Conservation (phyloP, 2,113 vertebrate genomes). For the Stegastes partitus region DNA sequence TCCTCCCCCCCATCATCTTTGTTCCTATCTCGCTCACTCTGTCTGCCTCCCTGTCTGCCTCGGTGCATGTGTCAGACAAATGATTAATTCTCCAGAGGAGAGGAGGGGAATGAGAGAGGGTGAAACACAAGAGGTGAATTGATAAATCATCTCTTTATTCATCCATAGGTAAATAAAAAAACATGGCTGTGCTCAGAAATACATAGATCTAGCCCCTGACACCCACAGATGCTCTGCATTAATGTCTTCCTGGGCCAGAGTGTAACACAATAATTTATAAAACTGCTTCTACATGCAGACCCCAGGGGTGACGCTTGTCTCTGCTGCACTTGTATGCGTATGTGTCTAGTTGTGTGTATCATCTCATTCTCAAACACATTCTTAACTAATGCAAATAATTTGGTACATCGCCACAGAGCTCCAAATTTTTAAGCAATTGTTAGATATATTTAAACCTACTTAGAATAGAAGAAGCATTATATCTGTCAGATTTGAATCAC, state of each 20-base stretch:
- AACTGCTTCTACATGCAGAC: constrained; percentile 64
- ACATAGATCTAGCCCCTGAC: constrained; percentile 68
- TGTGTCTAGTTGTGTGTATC: constrained; percentile 21
- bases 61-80: constrained; percentile 86
- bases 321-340: constrained; percentile 24
- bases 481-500: neutral
- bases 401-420: neutral
- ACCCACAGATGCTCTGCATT: constrained; percentile 78
- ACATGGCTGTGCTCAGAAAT: constrained; percentile 72
- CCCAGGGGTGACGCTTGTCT: constrained; percentile 48
- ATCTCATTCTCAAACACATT: neutral
- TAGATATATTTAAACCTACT: neutral
- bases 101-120: constrained; percentile 24
- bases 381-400: neutral
- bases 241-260: constrained; percentile 70
- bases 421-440: neutral
- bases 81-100: constrained; percentile 84
- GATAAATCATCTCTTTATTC: constrained; percentile 86
- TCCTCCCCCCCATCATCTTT: constrained; percentile 51
- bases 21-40: constrained; percentile 62
- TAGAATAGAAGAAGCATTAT: neutral
- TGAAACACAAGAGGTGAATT: constrained; percentile 69
- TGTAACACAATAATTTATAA: constrained; percentile 68
- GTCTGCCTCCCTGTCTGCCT: constrained; percentile 68
- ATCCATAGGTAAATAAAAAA: constrained; percentile 87